phyloP scores from a whole-genome alignment of 2,888 invertebrate species.

The Adelognathus sp. region DNA sequence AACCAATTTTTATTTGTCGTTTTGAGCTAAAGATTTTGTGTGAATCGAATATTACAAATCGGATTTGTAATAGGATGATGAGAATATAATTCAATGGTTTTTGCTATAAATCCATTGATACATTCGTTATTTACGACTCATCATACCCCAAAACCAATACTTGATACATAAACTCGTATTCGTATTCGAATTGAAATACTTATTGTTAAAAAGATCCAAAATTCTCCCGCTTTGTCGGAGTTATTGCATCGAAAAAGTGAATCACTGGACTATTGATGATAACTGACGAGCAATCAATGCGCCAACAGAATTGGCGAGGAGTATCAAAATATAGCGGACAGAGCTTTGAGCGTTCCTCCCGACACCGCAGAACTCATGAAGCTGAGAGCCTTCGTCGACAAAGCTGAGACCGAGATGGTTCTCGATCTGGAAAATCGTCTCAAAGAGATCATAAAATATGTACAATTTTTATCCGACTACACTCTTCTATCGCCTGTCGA shows the following conservation, averaged over 20 bases:
- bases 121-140: too few species aligned
- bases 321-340: constrained; percentile 90
- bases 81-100: too few species aligned
- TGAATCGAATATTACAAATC: too few species aligned
- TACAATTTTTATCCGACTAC: constrained; percentile 93
- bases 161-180: too few species aligned
- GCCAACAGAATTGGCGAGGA: constrained; percentile 89
- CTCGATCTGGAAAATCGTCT: constrained; percentile 90
- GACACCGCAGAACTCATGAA: constrained; percentile 94
- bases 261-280: too few species aligned
- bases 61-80: too few species aligned
- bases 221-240: too few species aligned
- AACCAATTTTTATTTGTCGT: constrained; percentile 90
- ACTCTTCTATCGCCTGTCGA: constrained; percentile 90
- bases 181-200: too few species aligned
- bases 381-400: constrained; percentile 89
- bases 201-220: too few species aligned
- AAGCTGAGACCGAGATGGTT: constrained; percentile 87
- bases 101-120: too few species aligned
- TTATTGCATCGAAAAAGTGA: too few species aligned
- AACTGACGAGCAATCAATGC: constrained; percentile 81
- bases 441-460: constrained; percentile 86
- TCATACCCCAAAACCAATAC: too few species aligned
- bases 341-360: constrained; percentile 89
- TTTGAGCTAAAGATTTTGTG: constrained; percentile 93